These are phyloP conservation scores for Tribolium madens DNA, from an alignment of 1,140 invertebrate species.

Conservation along the genomic window DNA sequence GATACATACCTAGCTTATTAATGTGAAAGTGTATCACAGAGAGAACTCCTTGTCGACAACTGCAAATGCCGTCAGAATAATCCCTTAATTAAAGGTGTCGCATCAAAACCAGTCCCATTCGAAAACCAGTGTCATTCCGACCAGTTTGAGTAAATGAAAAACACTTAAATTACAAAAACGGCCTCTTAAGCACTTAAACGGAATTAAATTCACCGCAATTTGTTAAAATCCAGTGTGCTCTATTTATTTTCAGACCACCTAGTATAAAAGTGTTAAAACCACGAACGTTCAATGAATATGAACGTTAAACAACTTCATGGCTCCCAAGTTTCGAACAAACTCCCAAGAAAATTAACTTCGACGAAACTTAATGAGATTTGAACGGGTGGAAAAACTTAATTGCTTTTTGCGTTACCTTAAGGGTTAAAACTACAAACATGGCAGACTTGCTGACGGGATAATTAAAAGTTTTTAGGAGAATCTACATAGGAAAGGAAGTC, in stretches of 20 bases:
- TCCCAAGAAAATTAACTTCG: conserved; percentile 1
- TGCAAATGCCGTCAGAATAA: background rate
- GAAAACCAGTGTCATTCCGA: background rate
- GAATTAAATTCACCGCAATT: background rate
- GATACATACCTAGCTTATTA: background rate
- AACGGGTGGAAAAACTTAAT: conserved; percentile 12
- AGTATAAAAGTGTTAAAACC: background rate
- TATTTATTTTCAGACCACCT: background rate
- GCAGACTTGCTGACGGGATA: no score
- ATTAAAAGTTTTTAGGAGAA: no score
- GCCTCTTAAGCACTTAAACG: background rate
- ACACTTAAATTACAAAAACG: background rate
- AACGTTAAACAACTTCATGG: background rate
- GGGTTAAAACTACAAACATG: background rate
- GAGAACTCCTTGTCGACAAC: background rate
- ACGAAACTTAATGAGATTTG: background rate
- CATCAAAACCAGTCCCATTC: background rate
- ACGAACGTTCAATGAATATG: background rate
- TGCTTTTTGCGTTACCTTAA: background rate
- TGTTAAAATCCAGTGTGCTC: background rate
- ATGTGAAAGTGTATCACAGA: background rate
- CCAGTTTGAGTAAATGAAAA: background rate
- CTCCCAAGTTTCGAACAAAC: conserved; percentile 3
- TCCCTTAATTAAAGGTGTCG: background rate
- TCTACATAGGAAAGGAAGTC: no score